These are phyloP conservation scores for Apis laboriosa DNA, from an alignment of 1,140 invertebrate genomes.

Conservation along the genomic window DNA sequence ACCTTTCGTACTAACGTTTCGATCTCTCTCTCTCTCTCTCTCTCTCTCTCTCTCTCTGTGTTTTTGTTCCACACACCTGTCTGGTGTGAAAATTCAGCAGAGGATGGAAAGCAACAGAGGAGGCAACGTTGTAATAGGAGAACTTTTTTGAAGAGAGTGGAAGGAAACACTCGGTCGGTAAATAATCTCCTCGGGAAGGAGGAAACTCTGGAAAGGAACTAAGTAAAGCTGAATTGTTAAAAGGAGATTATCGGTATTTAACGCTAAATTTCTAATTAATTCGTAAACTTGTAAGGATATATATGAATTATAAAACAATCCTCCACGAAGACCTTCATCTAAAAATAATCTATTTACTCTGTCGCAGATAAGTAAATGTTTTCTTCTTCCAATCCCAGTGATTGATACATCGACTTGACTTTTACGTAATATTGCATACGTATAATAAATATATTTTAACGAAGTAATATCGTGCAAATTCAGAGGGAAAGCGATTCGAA, in stretches of 20 bases:
- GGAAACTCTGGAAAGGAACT: background rate
- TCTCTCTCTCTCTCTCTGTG: background rate
- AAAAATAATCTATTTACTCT: background rate
- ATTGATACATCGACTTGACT: background rate
- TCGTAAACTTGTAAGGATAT: background rate
- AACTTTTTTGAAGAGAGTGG: background rate
- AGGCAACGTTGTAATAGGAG: background rate
- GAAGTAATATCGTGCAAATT: background rate
- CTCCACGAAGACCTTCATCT: slow-evolving; percentile 11
- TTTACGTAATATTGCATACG: background rate
- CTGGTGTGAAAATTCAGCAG: background rate
- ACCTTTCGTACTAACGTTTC: slow-evolving; percentile 4
- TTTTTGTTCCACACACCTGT: background rate
- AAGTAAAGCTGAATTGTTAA: slow-evolving; percentile 14
- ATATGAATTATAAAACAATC: slow-evolving; percentile 8
- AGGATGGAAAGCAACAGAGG: background rate
- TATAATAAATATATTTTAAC: background rate
- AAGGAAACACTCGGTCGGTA: background rate
- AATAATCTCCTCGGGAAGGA: slow-evolving; percentile 3
- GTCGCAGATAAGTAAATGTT: slow-evolving; percentile 25
- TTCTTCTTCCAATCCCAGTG: background rate
- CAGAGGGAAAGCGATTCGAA: background rate
- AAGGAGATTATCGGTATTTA: slow-evolving; percentile 28
- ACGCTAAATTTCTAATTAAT: slow-evolving; percentile 38
- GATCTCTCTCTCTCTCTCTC: too few species aligned